Evolutionary conservation across 2,113 vertebrate genomes (phyloP), one percentile per base, ranked within the genome.

Genomic region (Campylorhamphus procurvoides): DNA sequence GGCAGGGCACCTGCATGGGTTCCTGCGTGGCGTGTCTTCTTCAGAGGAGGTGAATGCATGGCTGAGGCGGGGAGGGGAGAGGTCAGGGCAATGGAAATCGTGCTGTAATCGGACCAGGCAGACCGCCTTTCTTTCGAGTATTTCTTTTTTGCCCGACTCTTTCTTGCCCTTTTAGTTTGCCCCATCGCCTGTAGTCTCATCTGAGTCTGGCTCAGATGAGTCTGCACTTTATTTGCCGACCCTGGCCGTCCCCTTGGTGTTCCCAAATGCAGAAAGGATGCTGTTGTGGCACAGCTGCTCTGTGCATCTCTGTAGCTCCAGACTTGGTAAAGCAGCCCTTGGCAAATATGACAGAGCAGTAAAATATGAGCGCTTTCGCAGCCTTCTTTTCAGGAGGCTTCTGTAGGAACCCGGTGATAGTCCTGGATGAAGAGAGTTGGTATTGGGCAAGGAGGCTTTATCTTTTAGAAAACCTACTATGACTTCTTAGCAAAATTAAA

Each of bases 1-100:
- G 56, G 60, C 72, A 55, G 55, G 46, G 6, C 1, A 4, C 68
- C 46, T 4, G 1, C 37, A 0, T 1, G 9, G 3, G 62, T 9
- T 49, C 28, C 3, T 17, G 0, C 47, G 44, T 6, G 49, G 3
- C 42, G 89, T 5, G 31, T 23, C 25, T 15, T 8, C 74, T 68
- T 24, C 53, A 1, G 22, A 12, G 10, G 72, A 68, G 55, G 63
- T 58, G 79, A 47, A 23, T 6, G n/a, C 77, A 0, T 19, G 58
- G 71, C 72, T 44, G 47, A 24, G 74, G 71, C 28, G 18, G 66
- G 37, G 72, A 27, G 50, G 74, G 42, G 46, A 29, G 62, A 40
- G 74, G 46, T 64, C 58, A 5, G 42, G 74, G 52, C 31, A 2
- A 5, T 20, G 3, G 50, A 23, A 44, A 16, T 4, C 7, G 3